Evolutionary conservation across 2,113 vertebrate genomes (phyloP).

Genomic region (Melanocharis versteri): DNA sequence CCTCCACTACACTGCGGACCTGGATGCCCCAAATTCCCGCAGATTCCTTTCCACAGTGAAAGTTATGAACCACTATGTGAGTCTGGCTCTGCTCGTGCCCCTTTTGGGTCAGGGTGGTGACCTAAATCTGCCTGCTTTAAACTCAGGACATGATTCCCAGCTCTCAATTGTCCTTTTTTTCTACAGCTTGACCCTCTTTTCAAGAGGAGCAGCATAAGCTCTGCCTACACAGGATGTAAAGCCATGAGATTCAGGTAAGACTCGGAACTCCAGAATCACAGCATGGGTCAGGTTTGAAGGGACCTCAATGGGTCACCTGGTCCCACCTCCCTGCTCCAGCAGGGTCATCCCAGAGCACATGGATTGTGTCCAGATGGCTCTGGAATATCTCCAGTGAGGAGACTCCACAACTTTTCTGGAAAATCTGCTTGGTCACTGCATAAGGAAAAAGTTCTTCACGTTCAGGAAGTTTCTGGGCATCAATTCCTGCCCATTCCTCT

Average conservation of each 20-base stretch:
- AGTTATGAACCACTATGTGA: conserved; percentile 19
- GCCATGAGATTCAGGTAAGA: conserved; percentile 51
- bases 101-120: background rate
- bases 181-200: conserved; percentile 49
- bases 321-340: background rate
- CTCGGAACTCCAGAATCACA: background rate
- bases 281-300: background rate
- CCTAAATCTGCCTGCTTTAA: background rate
- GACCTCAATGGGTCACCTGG: background rate
- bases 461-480: background rate
- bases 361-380: background rate
- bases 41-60: background rate
- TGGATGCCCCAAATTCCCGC: background rate
- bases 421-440: background rate
- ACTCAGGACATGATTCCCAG: background rate
- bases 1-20: background rate
- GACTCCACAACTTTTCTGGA: background rate
- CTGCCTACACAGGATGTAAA: conserved; percentile 43
- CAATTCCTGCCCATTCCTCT: background rate
- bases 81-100: background rate
- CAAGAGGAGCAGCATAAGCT: conserved; percentile 17
- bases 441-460: background rate
- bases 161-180: background rate
- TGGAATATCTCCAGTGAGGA: background rate
- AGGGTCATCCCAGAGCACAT: background rate